Percentiles rank a stretch among this genome's conserved stretches.
phyloP scores from a whole-genome alignment of 2,888 invertebrate species.

The Tiliacea aurago region DNA sequence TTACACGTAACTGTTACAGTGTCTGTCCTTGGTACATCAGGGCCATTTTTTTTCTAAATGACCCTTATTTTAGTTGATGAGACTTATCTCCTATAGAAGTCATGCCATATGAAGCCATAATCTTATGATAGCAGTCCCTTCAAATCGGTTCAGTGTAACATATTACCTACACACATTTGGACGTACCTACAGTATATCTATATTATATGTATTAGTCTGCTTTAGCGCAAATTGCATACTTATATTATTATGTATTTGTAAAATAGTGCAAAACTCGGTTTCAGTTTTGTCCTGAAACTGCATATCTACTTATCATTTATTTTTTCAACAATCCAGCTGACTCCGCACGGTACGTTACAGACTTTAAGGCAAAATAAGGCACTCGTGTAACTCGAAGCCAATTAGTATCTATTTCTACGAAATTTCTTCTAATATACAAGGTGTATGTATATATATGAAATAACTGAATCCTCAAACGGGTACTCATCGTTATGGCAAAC shows the following conservation, averaged over 20 bases:
- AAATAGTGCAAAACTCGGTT: background rate
- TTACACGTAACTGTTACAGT: background rate
- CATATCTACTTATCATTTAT: background rate
- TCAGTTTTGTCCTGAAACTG: slow-evolving; percentile 2
- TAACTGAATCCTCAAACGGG: background rate
- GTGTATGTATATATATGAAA: background rate
- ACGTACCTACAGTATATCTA: no score
- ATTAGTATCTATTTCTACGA: slow-evolving; percentile 7
- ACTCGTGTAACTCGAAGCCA: slow-evolving; percentile 34
- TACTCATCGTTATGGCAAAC: background rate
- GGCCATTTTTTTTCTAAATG: background rate
- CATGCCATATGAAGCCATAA: background rate
- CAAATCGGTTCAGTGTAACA: background rate
- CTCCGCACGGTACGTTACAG: background rate
- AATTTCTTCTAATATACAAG: background rate
- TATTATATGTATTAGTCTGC: background rate
- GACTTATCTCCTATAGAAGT: no score
- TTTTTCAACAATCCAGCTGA: slow-evolving; percentile 6
- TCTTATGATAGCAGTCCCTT: background rate
- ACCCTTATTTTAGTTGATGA: background rate
- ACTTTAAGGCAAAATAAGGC: slow-evolving; percentile 32
- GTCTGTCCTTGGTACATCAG: background rate
- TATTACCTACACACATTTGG: background rate
- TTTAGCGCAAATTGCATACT: background rate
- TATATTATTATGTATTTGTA: background rate